phyloP scores from a whole-genome alignment of 2,888 invertebrate species.

The Aethes cnicana region DNA sequence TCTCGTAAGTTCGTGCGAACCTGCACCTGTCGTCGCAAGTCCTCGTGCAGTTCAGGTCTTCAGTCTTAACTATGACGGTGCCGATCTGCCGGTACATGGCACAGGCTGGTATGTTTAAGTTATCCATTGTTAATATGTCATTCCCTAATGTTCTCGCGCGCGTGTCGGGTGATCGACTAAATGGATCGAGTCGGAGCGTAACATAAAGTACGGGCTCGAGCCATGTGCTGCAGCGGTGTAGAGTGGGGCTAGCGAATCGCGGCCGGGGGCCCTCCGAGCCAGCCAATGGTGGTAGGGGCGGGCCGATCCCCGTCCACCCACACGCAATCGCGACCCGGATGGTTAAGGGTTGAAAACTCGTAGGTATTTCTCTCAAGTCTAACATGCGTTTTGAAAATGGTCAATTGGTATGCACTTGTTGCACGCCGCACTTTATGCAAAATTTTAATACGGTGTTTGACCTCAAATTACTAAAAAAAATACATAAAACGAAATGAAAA shows the following conservation, averaged over 20 bases:
- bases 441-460: no score
- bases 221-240: constrained; percentile 62
- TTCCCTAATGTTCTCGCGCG: constrained; percentile 68
- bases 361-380: constrained; percentile 13
- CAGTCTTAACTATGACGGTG: constrained; percentile 69
- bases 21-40: constrained; percentile 34
- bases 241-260: constrained; percentile 61
- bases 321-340: constrained; percentile 41
- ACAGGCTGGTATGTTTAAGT: constrained; percentile 64
- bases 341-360: constrained; percentile 54
- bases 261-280: constrained; percentile 52
- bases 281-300: constrained; percentile 51
- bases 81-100: constrained; percentile 64
- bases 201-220: constrained; percentile 63
- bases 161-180: constrained; percentile 77
- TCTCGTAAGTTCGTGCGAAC: constrained; percentile 50
- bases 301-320: constrained; percentile 57
- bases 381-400: background rate
- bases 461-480: no score
- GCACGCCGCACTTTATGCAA: no score
- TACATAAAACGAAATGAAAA: no score
- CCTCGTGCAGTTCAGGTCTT: constrained; percentile 54
- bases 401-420: no score
- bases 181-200: constrained; percentile 69
- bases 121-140: constrained; percentile 72